phyloP scores from a whole-genome alignment of 2,113 vertebrate genomes.

The Gadus chalcogrammus region DNA sequence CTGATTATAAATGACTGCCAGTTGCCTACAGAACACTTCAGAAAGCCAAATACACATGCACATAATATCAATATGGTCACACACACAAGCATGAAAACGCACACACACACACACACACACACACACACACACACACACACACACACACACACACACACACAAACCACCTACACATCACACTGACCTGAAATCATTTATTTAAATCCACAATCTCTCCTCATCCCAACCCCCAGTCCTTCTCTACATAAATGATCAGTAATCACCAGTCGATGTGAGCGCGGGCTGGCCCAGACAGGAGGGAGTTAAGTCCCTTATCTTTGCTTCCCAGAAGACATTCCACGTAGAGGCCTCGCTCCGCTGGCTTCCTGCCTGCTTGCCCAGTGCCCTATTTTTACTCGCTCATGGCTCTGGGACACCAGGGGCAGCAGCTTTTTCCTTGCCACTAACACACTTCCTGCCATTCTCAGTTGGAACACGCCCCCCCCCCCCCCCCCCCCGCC shows the following conservation, averaged over 20 bases:
- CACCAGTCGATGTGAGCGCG: constrained; percentile 57
- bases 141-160: constrained; percentile 1
- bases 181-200: constrained; percentile 47
- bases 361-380: constrained; percentile 93
- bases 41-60: background rate
- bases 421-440: constrained; percentile 95
- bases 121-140: background rate
- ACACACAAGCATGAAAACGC: background rate
- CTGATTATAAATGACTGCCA: constrained; percentile 52
- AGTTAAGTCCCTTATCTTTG: constrained; percentile 91
- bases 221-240: constrained; percentile 44
- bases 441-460: constrained; percentile 80
- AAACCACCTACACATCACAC: constrained; percentile 9
- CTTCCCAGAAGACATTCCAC: constrained; percentile 92
- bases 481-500: constrained; percentile 6
- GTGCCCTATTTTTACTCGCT: constrained; percentile 92
- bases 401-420: constrained; percentile 78
- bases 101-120: background rate
- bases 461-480: constrained; percentile 67
- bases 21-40: background rate
- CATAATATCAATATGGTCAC: background rate
- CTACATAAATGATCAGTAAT: constrained; percentile 60
- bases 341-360: constrained; percentile 84
- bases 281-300: constrained; percentile 72
- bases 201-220: constrained; percentile 46